Evolutionary conservation across 2,797 vertebrate species (phyloP).

Genomic region (Sebastes iracundus): DNA sequence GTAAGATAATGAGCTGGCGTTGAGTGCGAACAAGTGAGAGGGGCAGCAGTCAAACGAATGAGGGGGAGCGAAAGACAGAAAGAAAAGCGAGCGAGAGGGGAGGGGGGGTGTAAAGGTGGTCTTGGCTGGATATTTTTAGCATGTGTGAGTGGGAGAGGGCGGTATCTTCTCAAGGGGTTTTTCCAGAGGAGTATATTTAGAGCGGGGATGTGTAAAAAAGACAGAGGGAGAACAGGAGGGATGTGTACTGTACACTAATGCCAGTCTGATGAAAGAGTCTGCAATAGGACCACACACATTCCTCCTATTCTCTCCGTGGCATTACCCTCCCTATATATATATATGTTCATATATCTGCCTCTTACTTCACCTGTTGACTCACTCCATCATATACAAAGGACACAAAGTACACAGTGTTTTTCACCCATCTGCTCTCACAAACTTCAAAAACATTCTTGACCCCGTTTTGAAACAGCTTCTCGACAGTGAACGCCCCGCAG

Average conservation of each 20-base stretch:
- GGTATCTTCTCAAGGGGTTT: conserved; percentile 81
- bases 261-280: conserved; percentile 82
- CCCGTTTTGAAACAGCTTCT: conserved; percentile 38
- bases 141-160: conserved; percentile 66
- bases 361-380: conserved; percentile 36
- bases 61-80: conserved; percentile 2
- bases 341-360: conserved; percentile 14
- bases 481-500: conserved; percentile 37
- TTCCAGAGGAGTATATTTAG: conserved; percentile 86
- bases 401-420: not conserved
- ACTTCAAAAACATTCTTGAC: conserved; percentile 47
- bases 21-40: conserved; percentile 28
- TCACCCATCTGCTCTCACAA: not conserved
- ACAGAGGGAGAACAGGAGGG: conserved; percentile 74
- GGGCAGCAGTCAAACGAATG: not conserved
- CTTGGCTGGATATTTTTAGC: conserved; percentile 80
- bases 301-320: conserved; percentile 25
- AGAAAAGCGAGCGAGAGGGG: conserved; percentile 15
- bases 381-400: not conserved
- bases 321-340: not conserved
- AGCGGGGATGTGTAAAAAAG: conserved; percentile 71
- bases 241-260: conserved; percentile 73
- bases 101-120: conserved; percentile 65
- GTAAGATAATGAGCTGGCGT: conserved; percentile 29
- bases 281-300: conserved; percentile 80